phyloP scores from a whole-genome alignment of 2,797 vertebrate species.

The Argya squamiceps region DNA sequence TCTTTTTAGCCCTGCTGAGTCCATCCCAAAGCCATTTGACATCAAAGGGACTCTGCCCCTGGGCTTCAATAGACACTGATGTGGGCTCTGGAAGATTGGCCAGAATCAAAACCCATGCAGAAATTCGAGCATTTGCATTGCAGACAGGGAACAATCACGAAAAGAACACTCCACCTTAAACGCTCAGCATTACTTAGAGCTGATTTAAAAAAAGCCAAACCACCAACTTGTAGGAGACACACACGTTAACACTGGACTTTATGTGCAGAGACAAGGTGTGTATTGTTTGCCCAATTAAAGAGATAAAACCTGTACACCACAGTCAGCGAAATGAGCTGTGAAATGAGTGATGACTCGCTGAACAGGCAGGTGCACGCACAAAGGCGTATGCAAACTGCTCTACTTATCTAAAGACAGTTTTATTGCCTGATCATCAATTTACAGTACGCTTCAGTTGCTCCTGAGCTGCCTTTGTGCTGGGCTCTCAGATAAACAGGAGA shows the following conservation, averaged over 20 bases:
- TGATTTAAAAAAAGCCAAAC: neutral
- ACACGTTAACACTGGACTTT: slow-evolving; percentile 34
- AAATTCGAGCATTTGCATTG: neutral
- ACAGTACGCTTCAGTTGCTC: neutral
- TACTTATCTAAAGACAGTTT: slow-evolving; percentile 40
- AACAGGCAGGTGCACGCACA: slow-evolving; percentile 49
- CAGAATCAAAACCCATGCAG: neutral
- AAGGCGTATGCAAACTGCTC: slow-evolving; percentile 28
- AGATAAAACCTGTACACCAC: slow-evolving; percentile 48
- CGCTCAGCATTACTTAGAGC: neutral
- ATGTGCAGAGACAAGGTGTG: slow-evolving; percentile 55
- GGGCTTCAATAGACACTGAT: neutral
- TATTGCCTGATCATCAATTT: slow-evolving; percentile 56
- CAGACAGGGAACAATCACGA: neutral
- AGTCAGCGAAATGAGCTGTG: slow-evolving; percentile 61
- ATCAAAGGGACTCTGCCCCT: neutral
- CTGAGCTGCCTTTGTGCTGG: neutral
- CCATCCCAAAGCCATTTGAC: neutral
- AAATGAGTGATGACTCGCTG: slow-evolving; percentile 47
- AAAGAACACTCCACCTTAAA: neutral
- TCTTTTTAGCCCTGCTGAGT: neutral
- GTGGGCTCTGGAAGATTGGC: neutral
- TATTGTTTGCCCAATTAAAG: slow-evolving; percentile 66
- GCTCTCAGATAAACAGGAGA: neutral
- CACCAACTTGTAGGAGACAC: neutral